Evolutionary conservation across 1,140 invertebrate genomes (phyloP).

Genomic region (Agrypnia vestita): DNA sequence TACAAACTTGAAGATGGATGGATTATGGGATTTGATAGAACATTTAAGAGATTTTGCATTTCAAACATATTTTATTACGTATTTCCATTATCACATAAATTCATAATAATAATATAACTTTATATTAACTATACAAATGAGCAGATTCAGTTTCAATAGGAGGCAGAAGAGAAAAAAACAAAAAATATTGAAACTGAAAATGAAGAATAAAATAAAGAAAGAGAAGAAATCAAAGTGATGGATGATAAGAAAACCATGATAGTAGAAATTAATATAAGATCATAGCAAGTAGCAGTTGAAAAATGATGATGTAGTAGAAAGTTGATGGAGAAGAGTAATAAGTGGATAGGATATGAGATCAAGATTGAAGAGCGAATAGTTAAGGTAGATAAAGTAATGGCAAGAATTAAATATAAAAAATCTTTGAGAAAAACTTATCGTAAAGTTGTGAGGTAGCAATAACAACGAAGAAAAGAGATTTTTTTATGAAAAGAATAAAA

Average conservation of each 20-base stretch:
- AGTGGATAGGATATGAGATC: not conserved
- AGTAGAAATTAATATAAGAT: not conserved
- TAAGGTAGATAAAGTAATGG: conserved; percentile 15
- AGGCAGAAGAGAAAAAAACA: not conserved
- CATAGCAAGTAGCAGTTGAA: too few relatives aligned
- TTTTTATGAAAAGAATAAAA: too few relatives aligned
- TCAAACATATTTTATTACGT: not conserved
- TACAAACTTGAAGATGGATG: too few relatives aligned
- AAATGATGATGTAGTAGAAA: too few relatives aligned
- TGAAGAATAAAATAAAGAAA: not conserved
- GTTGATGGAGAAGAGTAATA: not conserved
- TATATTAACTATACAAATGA: not conserved
- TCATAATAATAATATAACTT: not conserved
- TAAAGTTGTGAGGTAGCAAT: too few relatives aligned
- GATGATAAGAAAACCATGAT: not conserved
- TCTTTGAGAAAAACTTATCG: too few relatives aligned
- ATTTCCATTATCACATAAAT: not conserved
- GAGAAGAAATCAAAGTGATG: not conserved
- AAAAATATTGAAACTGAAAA: conserved; percentile 2
- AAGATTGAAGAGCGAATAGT: too few relatives aligned
- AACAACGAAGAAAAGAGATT: too few relatives aligned
- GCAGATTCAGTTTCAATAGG: not conserved
- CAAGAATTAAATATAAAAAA: conserved; percentile 32
- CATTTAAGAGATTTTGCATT: not conserved
- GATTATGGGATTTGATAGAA: not conserved